These are phyloP conservation scores for Salvelinus sp. DNA, from an alignment of 2,113 vertebrate species.

Conservation along the genomic window DNA sequence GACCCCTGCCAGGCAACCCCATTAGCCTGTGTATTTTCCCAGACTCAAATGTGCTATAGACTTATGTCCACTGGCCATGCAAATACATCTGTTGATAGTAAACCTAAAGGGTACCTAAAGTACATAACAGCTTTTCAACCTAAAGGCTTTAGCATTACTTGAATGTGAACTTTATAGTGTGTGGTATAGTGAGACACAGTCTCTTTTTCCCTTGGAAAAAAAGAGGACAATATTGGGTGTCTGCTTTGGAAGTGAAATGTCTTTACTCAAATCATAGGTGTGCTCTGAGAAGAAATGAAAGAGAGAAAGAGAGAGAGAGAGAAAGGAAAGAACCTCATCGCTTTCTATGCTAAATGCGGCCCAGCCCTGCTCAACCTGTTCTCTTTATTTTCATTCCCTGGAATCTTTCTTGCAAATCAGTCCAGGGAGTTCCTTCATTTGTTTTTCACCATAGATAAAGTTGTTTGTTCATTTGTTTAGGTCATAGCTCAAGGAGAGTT, in stretches of 20 bases:
- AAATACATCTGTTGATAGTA: too few species aligned
- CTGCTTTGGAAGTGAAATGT: constrained; percentile 26
- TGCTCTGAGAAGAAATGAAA: neutral
- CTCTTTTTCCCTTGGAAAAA: neutral
- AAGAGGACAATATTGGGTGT: neutral
- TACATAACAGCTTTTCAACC: too few species aligned
- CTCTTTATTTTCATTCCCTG: neutral
- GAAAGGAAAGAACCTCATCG: neutral
- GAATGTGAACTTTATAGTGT: too few species aligned
- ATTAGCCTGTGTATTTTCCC: too few species aligned
- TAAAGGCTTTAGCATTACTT: too few species aligned
- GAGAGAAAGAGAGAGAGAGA: neutral
- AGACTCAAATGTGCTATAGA: too few species aligned
- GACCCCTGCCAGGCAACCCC: too few species aligned
- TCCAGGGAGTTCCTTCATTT: constrained; percentile 15
- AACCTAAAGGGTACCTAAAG: too few species aligned
- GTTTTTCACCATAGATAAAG: constrained; percentile 1
- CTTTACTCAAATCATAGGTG: constrained; percentile 3
- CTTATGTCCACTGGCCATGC: too few species aligned
- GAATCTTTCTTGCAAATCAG: constrained; percentile 36
- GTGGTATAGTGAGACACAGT: too few species aligned
- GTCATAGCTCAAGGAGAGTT: too few species aligned
- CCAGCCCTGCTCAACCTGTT: constrained; percentile 58
- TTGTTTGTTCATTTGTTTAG: too few species aligned
- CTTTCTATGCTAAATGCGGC: constrained; percentile 8